A percentile compares a stretch with the other conserved stretches of the same genome.
phyloP scores from a whole-genome alignment of 64 coral and sea anemone species.

The Stylophora pistillata region DNA sequence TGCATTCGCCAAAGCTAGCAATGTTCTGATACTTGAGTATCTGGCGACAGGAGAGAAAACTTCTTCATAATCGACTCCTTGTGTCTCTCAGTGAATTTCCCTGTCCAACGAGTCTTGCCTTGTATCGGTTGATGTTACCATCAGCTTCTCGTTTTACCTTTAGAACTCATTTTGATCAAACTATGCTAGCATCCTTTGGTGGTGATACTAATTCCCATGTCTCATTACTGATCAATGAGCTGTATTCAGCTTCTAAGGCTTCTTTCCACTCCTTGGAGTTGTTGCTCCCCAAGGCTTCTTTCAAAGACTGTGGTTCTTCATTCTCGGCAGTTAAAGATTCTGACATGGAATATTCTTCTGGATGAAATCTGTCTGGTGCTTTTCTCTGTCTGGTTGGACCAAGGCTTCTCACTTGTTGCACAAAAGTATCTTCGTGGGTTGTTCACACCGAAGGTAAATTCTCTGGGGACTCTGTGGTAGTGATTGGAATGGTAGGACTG shows the following conservation, averaged over 20 bases:
- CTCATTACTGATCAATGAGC: conserved; percentile 25
- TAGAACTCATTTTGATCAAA: conserved; percentile 34
- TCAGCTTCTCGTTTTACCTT: conserved; percentile 46
- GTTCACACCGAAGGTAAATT: no score
- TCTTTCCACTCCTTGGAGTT: conserved; percentile 7
- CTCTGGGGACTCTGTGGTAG: no score
- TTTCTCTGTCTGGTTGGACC: conserved; percentile 40
- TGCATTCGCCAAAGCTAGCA: no score
- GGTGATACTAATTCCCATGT: conserved; percentile 50
- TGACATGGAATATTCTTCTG: no score
- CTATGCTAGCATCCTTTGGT: conserved; percentile 25
- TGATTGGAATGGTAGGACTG: conserved; percentile 38
- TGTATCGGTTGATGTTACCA: conserved; percentile 38
- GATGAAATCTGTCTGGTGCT: no score
- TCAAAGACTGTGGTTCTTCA: conserved; percentile 46
- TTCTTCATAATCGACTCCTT: no score
- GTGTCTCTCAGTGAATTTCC: no score
- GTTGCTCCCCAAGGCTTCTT: conserved; percentile 22
- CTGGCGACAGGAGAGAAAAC: no score
- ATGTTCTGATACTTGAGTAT: no score
- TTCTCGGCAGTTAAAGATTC: no score
- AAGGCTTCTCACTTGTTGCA: conserved; percentile 57
- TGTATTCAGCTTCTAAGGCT: conserved; percentile 18
- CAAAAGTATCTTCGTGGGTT: neutral
- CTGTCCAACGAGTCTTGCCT: no score